Percentiles rank a stretch among this genome's conserved stretches.
Conservation (phyloP, 2,113 vertebrate genomes). For the Oreochromis tanganicae region DNA sequence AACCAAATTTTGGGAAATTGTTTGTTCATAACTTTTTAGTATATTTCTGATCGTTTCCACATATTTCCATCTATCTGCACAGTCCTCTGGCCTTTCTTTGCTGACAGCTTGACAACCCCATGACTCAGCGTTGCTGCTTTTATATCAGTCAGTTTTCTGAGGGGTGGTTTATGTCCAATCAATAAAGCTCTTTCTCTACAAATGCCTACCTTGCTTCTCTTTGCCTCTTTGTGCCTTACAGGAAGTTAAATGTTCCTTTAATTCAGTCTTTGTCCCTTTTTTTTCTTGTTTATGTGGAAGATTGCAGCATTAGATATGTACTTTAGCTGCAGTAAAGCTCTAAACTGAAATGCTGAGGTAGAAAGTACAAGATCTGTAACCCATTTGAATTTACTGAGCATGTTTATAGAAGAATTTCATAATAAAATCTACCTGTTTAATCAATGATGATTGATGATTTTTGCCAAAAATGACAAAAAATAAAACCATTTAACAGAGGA, state of each 20-base stretch:
- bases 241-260: neutral
- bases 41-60: neutral
- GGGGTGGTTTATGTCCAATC: constrained; percentile 33
- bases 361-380: neutral
- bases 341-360: neutral
- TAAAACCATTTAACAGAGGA: neutral
- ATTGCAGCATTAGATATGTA: neutral
- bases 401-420: neutral
- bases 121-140: constrained; percentile 30
- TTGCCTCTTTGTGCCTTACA: neutral
- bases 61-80: neutral
- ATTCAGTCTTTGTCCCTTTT: neutral
- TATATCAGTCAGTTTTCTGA: constrained; percentile 9
- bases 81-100: neutral
- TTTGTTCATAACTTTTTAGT: neutral
- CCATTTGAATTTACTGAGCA: neutral
- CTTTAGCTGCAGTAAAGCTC: neutral
- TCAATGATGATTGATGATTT: neutral
- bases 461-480: neutral
- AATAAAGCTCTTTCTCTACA: constrained; percentile 33
- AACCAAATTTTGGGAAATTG: neutral
- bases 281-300: neutral
- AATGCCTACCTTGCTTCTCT: constrained; percentile 16
- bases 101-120: neutral
- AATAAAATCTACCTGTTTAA: neutral